These are phyloP conservation scores for Progne subis DNA, from an alignment of 2,113 vertebrate species.

Conservation along the genomic window DNA sequence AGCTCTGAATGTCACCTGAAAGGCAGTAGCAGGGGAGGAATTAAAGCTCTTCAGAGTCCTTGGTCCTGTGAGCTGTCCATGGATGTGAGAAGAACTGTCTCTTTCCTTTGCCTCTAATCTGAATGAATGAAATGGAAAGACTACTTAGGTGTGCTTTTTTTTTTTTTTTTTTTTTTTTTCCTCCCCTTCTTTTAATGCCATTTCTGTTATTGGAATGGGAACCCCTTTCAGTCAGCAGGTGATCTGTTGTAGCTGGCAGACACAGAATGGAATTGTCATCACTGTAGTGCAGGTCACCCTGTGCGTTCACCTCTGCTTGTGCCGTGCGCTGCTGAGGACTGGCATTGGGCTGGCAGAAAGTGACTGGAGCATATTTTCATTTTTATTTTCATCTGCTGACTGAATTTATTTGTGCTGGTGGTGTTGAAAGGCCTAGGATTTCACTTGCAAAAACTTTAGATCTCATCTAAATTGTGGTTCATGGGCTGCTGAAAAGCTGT, in stretches of 20 bases:
- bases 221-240: not conserved
- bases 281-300: not conserved
- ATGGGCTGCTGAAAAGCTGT: constrained; percentile 1
- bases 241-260: constrained; percentile 11
- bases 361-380: not conserved
- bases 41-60: not conserved
- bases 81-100: not conserved
- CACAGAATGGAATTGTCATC: not conserved
- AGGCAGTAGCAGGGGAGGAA: not conserved
- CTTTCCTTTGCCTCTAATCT: not conserved
- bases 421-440: not conserved
- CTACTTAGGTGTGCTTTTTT: not conserved
- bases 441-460: constrained; percentile 1
- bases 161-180: not conserved
- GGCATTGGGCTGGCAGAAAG: not conserved
- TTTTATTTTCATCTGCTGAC: not conserved
- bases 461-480: not conserved
- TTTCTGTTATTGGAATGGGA: constrained; percentile 3
- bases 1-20: not conserved
- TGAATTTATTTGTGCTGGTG: not conserved
- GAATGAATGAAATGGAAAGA: constrained; percentile 13
- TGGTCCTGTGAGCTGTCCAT: not conserved
- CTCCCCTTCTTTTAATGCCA: not conserved
- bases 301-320: not conserved
- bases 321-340: not conserved